These are phyloP conservation scores for Psephotus haematonotus DNA, from an alignment of 2,113 vertebrate species.

Conservation along the genomic window DNA sequence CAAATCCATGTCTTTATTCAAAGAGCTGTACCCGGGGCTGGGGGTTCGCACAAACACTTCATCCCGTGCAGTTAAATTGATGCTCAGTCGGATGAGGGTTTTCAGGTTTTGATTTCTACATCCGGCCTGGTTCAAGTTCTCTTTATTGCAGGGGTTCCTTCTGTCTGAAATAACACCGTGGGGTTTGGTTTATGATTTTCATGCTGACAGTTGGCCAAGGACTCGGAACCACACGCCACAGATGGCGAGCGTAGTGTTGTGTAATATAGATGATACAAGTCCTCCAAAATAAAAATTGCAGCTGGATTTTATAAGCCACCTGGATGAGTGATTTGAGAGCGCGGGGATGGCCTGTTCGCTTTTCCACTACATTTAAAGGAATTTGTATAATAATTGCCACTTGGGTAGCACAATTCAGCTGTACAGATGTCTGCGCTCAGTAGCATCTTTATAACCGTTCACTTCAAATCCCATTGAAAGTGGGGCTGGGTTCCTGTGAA, in stretches of 20 bases:
- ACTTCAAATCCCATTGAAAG: background rate
- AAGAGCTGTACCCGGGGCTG: background rate
- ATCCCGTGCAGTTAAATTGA: background rate
- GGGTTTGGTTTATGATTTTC: background rate
- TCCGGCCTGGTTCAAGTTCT: background rate
- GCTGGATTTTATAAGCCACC: slow-evolving; percentile 42
- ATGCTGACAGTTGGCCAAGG: background rate
- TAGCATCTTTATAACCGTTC: background rate
- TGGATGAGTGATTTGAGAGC: background rate
- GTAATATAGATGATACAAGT: background rate
- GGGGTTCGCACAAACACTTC: background rate
- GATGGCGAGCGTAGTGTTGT: background rate
- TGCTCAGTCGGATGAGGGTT: background rate
- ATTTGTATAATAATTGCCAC: background rate
- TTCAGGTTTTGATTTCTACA: background rate
- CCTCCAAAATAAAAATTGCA: slow-evolving; percentile 18
- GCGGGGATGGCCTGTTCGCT: background rate
- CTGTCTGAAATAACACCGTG: background rate
- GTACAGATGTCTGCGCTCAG: background rate
- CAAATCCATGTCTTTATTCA: background rate
- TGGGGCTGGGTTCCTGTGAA: background rate
- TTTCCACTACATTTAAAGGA: background rate
- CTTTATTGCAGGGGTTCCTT: background rate
- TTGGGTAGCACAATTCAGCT: background rate
- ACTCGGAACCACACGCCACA: rapidly evolving